phyloP scores from a whole-genome alignment of 2,888 invertebrate genomes.

The Hylaea fasciaria region DNA sequence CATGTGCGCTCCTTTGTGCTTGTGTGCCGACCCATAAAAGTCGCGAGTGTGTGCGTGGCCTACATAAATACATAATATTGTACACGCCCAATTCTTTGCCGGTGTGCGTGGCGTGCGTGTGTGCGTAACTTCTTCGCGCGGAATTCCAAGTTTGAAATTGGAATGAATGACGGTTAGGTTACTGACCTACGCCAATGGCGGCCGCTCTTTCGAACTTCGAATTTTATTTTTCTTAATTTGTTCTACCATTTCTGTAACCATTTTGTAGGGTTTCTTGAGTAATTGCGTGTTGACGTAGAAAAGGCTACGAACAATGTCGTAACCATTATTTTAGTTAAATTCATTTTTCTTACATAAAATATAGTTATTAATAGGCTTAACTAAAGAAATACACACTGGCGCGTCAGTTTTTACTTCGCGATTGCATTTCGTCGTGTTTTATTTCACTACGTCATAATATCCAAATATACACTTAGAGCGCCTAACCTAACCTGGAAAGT shows the following conservation, averaged over 20 bases:
- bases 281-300: background rate
- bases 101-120: constrained; percentile 66
- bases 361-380: too few species aligned
- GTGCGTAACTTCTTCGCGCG: constrained; percentile 78
- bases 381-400: too few species aligned
- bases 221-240: constrained; percentile 20
- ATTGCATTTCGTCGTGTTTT: too few species aligned
- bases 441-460: too few species aligned
- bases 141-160: constrained; percentile 82
- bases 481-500: too few species aligned
- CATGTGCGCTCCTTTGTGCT: constrained; percentile 53
- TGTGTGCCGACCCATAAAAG: constrained; percentile 73
- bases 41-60: constrained; percentile 70
- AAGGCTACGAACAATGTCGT: background rate
- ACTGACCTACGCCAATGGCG: constrained; percentile 73
- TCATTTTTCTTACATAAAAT: too few species aligned
- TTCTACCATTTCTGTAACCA: background rate
- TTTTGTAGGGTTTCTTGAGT: constrained; percentile 1
- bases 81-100: constrained; percentile 59
- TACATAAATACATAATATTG: constrained; percentile 63
- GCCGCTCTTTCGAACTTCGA: constrained; percentile 38
- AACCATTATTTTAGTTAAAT: too few species aligned
- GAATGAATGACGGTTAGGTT: constrained; percentile 82
- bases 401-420: too few species aligned
- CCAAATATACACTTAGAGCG: too few species aligned